These are phyloP conservation scores for Terebella lapidaria DNA, from an alignment of 2,888 invertebrate species.

Conservation along the genomic window DNA sequence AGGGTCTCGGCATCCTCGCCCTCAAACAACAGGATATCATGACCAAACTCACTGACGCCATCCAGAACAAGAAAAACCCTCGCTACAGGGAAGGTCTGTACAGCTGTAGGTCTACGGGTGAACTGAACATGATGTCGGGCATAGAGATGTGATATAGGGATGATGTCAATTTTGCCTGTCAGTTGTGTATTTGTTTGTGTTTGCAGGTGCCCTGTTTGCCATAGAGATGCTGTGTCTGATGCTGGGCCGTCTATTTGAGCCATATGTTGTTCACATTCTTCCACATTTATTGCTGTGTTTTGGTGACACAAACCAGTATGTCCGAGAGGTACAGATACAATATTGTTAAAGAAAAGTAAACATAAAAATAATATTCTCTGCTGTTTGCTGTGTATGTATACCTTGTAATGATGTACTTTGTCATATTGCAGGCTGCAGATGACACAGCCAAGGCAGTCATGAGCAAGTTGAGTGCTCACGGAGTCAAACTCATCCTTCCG, in stretches of 20 bases:
- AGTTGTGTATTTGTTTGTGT: neutral
- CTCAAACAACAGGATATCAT: slow-evolving; percentile 94
- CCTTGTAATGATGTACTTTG: neutral
- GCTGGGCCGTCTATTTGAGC: slow-evolving; percentile 94
- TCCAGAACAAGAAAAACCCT: slow-evolving; percentile 95
- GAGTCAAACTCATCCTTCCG: slow-evolving; percentile 94
- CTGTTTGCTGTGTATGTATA: neutral
- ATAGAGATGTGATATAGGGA: no score
- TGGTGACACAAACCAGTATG: slow-evolving; percentile 89
- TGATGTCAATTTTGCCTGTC: neutral
- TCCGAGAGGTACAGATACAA: slow-evolving; percentile 63
- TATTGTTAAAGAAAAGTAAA: no score
- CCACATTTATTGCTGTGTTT: slow-evolving; percentile 92
- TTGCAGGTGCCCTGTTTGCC: slow-evolving; percentile 81
- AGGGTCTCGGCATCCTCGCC: slow-evolving; percentile 92
- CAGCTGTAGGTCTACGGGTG: neutral
- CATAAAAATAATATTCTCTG: no score
- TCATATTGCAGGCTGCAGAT: slow-evolving; percentile 73
- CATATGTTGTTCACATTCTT: slow-evolving; percentile 94
- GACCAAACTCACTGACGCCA: slow-evolving; percentile 84
- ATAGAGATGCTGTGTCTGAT: slow-evolving; percentile 94
- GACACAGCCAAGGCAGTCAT: slow-evolving; percentile 90
- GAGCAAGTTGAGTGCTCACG: slow-evolving; percentile 90
- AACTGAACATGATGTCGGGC: no score
- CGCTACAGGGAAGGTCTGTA: slow-evolving; percentile 77